Percentiles rank a stretch among this genome's conserved stretches.
Evolutionary conservation across 2,797 vertebrate genomes (phyloP).

Genomic region (Dallia pectoralis): DNA sequence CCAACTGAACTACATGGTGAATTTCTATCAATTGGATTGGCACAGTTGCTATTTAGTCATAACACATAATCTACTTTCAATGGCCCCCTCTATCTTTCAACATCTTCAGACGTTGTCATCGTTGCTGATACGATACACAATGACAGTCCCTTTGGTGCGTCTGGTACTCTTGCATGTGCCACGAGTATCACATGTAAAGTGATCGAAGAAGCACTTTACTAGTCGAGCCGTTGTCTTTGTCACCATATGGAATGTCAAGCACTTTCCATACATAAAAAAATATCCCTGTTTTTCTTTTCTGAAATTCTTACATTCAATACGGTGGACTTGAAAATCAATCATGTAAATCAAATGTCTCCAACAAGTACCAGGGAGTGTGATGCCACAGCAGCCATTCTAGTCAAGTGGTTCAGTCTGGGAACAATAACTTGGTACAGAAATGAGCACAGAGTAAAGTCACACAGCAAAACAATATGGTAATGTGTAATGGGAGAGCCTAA

Average conservation of each 20-base stretch:
- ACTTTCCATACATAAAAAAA: neutral
- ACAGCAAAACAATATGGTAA: neutral
- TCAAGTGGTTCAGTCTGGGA: neutral
- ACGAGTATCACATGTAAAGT: neutral
- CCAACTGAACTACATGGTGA: too few species aligned
- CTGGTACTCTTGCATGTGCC: neutral
- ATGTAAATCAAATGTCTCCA: neutral
- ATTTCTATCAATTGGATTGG: too few species aligned
- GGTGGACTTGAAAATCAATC: neutral
- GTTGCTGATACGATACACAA: neutral
- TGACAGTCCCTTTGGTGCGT: neutral
- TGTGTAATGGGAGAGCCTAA: neutral
- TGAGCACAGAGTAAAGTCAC: neutral
- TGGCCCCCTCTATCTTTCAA: neutral
- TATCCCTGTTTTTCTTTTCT: neutral
- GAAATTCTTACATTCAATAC: neutral
- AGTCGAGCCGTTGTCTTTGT: neutral
- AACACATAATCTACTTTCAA: too few species aligned
- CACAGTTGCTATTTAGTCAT: too few species aligned
- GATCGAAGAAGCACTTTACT: neutral
- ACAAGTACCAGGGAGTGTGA: neutral
- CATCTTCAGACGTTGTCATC: neutral
- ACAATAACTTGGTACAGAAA: neutral
- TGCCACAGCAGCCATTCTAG: neutral
- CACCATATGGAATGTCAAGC: neutral